phyloP scores from a whole-genome alignment of 2,797 vertebrate genomes.

The Xiphophorus birchmanni region DNA sequence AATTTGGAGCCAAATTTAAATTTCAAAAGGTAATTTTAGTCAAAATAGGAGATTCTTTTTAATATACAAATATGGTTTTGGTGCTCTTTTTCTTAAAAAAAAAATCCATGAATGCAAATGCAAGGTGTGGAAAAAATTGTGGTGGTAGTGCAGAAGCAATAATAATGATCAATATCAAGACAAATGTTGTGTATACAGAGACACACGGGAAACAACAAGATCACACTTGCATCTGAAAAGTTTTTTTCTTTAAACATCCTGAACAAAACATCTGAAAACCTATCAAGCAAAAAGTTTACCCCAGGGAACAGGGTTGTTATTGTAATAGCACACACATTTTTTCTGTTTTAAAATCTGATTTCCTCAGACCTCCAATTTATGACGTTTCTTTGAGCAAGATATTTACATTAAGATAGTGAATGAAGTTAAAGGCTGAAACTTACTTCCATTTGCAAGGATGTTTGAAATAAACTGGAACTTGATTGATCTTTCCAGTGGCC shows the following conservation, averaged over 20 bases:
- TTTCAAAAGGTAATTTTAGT: neutral
- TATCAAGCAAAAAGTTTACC: constrained; percentile 8
- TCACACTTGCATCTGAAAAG: constrained; percentile 41
- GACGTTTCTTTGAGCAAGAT: neutral
- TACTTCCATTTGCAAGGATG: constrained; percentile 12
- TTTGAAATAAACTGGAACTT: constrained; percentile 27
- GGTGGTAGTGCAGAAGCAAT: constrained; percentile 68
- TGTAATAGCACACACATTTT: constrained; percentile 7
- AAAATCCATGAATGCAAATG: constrained; percentile 20
- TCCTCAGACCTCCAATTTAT: neutral
- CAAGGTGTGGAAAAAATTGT: constrained; percentile 34
- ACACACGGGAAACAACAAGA: constrained; percentile 33
- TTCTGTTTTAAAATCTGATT: neutral
- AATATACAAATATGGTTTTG: constrained; percentile 13
- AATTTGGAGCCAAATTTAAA: neutral
- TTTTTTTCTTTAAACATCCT: constrained; percentile 22
- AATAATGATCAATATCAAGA: constrained; percentile 37
- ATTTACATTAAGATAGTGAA: neutral
- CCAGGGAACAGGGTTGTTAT: constrained; percentile 6
- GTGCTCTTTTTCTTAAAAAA: constrained; percentile 4
- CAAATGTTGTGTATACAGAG: constrained; percentile 32
- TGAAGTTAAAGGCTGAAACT: constrained; percentile 11
- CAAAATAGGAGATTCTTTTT: neutral
- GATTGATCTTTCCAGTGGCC: constrained; percentile 11
- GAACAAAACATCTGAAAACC: constrained; percentile 30